These are phyloP conservation scores for Delphinus delphis DNA, from an alignment of 2,113 vertebrate species.

Conservation along the genomic window DNA sequence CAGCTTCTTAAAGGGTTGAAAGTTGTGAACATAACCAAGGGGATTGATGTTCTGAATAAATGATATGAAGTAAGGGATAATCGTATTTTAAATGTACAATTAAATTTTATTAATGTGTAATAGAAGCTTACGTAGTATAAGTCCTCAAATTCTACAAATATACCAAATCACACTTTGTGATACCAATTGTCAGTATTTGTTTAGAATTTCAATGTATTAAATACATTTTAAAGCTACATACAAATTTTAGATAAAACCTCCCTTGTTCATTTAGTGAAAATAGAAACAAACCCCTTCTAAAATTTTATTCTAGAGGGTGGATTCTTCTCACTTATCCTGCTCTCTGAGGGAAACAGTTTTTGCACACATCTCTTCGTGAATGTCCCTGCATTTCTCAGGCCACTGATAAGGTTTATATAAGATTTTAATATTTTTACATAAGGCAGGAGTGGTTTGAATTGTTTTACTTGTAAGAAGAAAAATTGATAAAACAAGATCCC, in stretches of 20 bases:
- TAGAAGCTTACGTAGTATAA: slow-evolving; percentile 42
- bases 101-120: slow-evolving; percentile 43
- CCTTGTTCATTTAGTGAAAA: slow-evolving; percentile 45
- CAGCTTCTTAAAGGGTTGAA: slow-evolving; percentile 30
- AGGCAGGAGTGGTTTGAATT: slow-evolving; percentile 42
- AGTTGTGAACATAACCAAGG: slow-evolving; percentile 28
- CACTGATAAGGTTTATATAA: slow-evolving; percentile 36
- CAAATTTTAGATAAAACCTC: slow-evolving; percentile 24
- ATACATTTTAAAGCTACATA: slow-evolving; percentile 34
- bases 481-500: background rate
- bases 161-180: slow-evolving; percentile 50
- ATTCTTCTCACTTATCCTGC: slow-evolving; percentile 14
- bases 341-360: slow-evolving; percentile 44
- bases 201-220: slow-evolving; percentile 47
- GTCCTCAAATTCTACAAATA: background rate
- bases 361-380: slow-evolving; percentile 47
- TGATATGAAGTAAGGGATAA: slow-evolving; percentile 18
- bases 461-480: slow-evolving; percentile 18
- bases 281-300: slow-evolving; percentile 40
- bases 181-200: slow-evolving; percentile 64
- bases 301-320: slow-evolving; percentile 25
- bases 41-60: slow-evolving; percentile 28
- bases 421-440: slow-evolving; percentile 55
- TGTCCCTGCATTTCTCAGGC: slow-evolving; percentile 63
- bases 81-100: slow-evolving; percentile 53